Base-by-base conservation (phyloP, 2,113 vertebrate genomes). In the Gnathonemus longibarbis region DNA sequence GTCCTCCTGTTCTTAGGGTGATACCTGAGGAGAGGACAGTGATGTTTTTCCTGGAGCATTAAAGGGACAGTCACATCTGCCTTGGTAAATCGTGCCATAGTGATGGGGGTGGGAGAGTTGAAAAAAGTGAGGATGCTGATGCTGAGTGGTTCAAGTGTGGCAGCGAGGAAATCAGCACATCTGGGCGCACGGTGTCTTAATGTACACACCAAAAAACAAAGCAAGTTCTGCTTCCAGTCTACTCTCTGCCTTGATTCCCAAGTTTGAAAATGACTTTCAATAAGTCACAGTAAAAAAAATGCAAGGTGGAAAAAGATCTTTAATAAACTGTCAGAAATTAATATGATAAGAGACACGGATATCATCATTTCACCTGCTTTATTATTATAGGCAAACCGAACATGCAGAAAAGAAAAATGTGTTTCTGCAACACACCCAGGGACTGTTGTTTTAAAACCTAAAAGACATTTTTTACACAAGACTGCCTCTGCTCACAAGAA, bases 401-500 rank as follows among this genome's bases (percentile, higher is more conserved):
- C 45, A 50, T 86, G 46, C 48, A 11, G 13, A 80, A 77, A 49
- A 85, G 58, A 66, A 31, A 70, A 70, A 4, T 11, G 13, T 27
- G 6, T 46, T 48, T 49, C 45, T n/a, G 84, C 45, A 24, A 31
- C 84, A 46, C n/a, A 49, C 46, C 84, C 6, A 27, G 84, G n/a
- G 46, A 27, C 42, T 86, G 84, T 48, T n/a, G 45, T 27, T 86
- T 48, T 50, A 86, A 86, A 50, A 86, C 45, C 42, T 27, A n/a
- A 86, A 86, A 49, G 84, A 70, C 85, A 88, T 88, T 90, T 90
- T 62, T 83, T 88, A 91, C 70, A 11, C 90, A 91, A 91, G 70
- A 93, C 89, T 94, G 90, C 45, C 84, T 92, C 24, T 15, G 46
- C 48, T 39, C 74, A 80, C 31, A 80, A 19, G 74, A 80, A n/a